Base-by-base conservation (phyloP, 2,888 invertebrate species). In the Cyaniris semiargus region DNA sequence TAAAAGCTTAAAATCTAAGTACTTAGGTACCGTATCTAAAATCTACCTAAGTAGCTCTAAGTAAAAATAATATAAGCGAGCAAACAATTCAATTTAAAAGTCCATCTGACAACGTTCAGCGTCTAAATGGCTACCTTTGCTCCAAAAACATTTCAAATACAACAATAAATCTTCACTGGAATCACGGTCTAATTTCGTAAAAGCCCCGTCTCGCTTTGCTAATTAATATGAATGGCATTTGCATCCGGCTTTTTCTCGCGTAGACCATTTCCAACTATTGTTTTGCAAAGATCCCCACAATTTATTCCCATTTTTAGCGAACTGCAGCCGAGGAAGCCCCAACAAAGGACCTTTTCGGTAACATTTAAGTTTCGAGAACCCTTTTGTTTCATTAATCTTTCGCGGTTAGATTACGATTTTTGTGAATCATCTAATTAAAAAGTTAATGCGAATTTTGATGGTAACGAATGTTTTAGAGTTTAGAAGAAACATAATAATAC, bases 161-260 rank as follows among this genome's bases (percentile, higher is more conserved):
- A 91, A 92, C 91, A 92, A 94, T 93, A 94, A 93, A 94, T 94
- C 93, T 93, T 89, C 89, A 87, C 88, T 91, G 91, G 89, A 94
- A 94, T 94, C 94, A 93, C 92, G 92, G 90, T 91, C 93, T 93
- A 94, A 93, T 94, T 93, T 93, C 91, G 93, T 93, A 93, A 94
- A 93, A 94, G 94, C 93, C 90, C 91, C 91, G 90, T 93, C 92
- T 93, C 93, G 93, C 93, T 93, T 92, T 93, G 91, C 93, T 94
- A 94, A 94, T 94, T 94, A 94, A 94, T 93, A 94, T 93, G 93
- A 93, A 94, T 93, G 90, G 93, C 92, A 92, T 93, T 94, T 94
- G 92, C 93, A 94, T 93, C 93, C 93, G 91, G 93, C 92, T 94
- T 93, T 93, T 93, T 93, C 94, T 93, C 93, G 88, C 91, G 89